Evolutionary conservation across 2,888 invertebrate species (phyloP), one percentile per base, ranked within the genome.

Genomic region (Oithona nana): DNA sequence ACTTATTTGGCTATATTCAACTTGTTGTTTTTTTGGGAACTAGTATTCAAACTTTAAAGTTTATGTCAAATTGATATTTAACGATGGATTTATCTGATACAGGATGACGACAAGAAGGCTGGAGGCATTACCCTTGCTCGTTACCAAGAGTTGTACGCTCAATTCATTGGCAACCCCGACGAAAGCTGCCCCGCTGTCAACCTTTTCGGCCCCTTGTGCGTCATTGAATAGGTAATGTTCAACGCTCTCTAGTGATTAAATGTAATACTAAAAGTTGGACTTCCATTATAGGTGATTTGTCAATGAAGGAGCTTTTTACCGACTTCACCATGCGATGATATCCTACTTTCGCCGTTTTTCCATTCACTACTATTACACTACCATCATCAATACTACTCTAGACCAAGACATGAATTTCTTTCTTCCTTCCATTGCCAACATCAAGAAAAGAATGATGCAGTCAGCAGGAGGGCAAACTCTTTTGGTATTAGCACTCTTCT

Each of bases 131-230:
- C 83, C 1, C 71, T 86, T 64, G 79, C 83, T 3, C 79, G 87
- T 71, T 88, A 87, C 71, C 84, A 87, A 72, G 87, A 87, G 71
- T 76, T 87, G 2, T 88, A 87, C 71, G 85, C 86, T 0, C 81
- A 84, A 72, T 87, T 84, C 75, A 77, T 87, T 65, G 85, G 87
- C 28, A 84, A 86, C 72, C 80, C 81, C 48, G 81, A 79, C 67
- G 84, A 85, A 64, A 79, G 81, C 68, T 81, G 81, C 69, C 78
- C 81, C 65, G 85, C 85, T 49, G 82, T 83, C 60, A 81, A 84
- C 69, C 77, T 88, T 20, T 88, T 88, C 72, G 87, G 87, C 54
- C 87, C 87, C 49, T 75, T 88, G 68, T 79, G 75, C 58, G 78
- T 76, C 67, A 72, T 77, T 28, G 55, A 63, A 57, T 66, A 64